A percentile compares a stretch with the other conserved stretches of the same genome.
phyloP scores from a whole-genome alignment of 2,888 invertebrate genomes.

The Plebejus melissa region DNA sequence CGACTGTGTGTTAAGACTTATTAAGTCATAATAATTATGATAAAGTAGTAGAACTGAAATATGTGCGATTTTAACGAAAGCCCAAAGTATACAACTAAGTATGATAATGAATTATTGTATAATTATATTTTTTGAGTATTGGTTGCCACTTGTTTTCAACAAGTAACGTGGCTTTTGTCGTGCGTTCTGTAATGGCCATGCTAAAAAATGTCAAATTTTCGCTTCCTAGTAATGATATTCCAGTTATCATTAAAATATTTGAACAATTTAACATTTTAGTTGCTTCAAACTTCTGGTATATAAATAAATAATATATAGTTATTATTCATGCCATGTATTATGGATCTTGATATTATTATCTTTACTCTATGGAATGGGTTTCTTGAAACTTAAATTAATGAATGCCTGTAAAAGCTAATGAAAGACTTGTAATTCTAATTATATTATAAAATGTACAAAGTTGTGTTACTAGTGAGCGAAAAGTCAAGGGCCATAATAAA shows the following conservation, averaged over 20 bases:
- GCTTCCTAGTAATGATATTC: conserved; percentile 21
- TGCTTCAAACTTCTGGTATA: not conserved
- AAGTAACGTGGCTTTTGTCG: not conserved
- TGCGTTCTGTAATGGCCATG: conserved; percentile 14
- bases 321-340: not conserved
- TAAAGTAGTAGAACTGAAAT: not conserved
- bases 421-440: not conserved
- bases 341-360: not conserved
- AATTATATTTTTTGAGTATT: conserved; percentile 17
- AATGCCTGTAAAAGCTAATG: not conserved
- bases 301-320: not conserved
- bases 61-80: conserved; percentile 2
- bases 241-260: not conserved
- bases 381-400: not conserved
- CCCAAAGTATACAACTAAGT: not conserved
- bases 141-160: not conserved
- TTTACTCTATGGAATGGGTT: not conserved
- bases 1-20: not conserved
- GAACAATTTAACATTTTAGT: not conserved
- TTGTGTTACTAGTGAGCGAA: conserved; percentile 16
- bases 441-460: conserved; percentile 2
- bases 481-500: conserved; percentile 8
- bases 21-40: not conserved
- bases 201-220: conserved; percentile 12
- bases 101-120: conserved; percentile 11